Evolutionary conservation across 2,113 vertebrate genomes (phyloP), one percentile per base, ranked within the genome.

Genomic region (Callaeas wilsoni): DNA sequence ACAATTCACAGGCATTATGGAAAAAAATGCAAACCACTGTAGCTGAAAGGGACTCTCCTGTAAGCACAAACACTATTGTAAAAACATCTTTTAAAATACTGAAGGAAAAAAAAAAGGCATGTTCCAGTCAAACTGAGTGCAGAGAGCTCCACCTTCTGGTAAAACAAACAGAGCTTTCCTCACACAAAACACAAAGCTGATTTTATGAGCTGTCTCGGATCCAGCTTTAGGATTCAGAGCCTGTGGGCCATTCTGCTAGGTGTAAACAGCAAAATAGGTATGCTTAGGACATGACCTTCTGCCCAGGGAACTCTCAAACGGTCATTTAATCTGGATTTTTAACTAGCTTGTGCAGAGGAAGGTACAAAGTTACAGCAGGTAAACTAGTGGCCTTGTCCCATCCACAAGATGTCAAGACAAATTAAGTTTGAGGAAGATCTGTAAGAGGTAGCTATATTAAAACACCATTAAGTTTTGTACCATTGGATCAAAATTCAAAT

Each of bases 121-220:
- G 56, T n/a, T 37, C 42, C 21, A 29, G 27, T 44, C 42, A 49
- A 76, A 55, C 18, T 29, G 88, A 49, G 19, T 8, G 76, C 52
- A 56, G 77, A 88, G 78, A 75, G 84, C 74, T 95, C 81, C 94
- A 95, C 49, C 94, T 95, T 47, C 87, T 76, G 91, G 91, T 25
- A 30, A 47, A 94, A 65, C 15, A 44, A 78, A 62, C 13, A 52
- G 23, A 68, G 62, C 27, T 8, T 68, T 84, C 25, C 27, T 60
- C 16, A 42, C 32, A 39, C n/a, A 44, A 46, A 81, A 47, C 39
- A 47, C 21, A 49, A 67, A 42, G 49, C 13, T 52, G 35, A 44
- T 68, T 77, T 80, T 75, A 68, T 10, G 49, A 64, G 52, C 26
- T 71, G 13, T 8, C 78, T 46, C 21, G 21, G 42, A 49, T 65